Evolutionary conservation across 1,140 invertebrate genomes (phyloP).

Genomic region (Apis laboriosa): DNA sequence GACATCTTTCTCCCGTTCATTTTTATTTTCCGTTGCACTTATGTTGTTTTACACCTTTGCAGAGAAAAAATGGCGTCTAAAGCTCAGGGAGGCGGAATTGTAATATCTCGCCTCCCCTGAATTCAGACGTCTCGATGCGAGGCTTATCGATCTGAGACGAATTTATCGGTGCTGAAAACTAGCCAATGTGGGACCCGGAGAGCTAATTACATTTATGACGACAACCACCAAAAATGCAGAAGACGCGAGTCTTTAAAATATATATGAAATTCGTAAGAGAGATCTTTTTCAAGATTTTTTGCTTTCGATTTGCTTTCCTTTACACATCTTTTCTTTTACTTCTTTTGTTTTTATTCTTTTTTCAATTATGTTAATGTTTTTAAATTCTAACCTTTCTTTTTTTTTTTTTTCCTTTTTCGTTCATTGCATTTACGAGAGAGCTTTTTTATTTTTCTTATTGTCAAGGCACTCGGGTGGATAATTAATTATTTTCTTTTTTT

Average conservation of each 20-base stretch:
- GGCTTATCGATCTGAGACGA: constrained; percentile 54
- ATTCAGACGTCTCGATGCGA: constrained; percentile 47
- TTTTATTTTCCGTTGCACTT: constrained; percentile 34
- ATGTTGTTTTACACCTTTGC: constrained; percentile 64
- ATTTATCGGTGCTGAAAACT: constrained; percentile 50
- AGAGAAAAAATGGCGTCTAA: constrained; percentile 61
- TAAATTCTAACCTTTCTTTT: no score
- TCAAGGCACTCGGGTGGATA: constrained; percentile 25
- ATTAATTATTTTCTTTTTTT: neutral
- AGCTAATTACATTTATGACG: constrained; percentile 50
- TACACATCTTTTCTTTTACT: neutral
- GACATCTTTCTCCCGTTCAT: neutral
- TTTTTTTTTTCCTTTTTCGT: neutral
- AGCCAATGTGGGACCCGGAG: constrained; percentile 46
- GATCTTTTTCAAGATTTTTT: constrained; percentile 36
- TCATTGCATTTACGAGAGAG: neutral
- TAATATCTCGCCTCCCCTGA: constrained; percentile 55
- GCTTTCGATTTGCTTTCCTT: neutral
- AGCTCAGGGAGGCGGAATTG: constrained; percentile 53
- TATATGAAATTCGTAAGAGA: constrained; percentile 52
- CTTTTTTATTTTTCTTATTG: neutral
- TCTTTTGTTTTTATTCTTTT: neutral
- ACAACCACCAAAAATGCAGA: constrained; percentile 41
- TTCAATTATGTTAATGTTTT: no score
- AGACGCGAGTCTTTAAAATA: constrained; percentile 60